phyloP scores from a whole-genome alignment of 1,140 invertebrate species.

The Aporrectodea caliginosa region DNA sequence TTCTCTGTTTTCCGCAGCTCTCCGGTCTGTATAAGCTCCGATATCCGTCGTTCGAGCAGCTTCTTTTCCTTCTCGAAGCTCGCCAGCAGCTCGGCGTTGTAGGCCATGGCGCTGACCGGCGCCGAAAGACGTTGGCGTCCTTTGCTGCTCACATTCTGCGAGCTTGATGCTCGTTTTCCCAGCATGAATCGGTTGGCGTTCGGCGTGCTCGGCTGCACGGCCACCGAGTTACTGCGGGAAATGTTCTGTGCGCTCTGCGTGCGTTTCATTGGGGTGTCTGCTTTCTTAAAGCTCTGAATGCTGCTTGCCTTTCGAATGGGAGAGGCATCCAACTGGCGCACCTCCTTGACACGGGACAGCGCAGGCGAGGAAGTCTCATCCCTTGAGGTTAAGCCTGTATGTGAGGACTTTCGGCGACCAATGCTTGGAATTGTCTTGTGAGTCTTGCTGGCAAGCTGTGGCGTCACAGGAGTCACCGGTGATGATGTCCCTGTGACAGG shows the following conservation, averaged over 20 bases:
- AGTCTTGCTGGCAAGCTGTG: not conserved
- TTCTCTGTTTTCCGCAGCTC: constrained; percentile 54
- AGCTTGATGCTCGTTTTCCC: constrained; percentile 50
- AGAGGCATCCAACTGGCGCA: not conserved
- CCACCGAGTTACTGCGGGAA: constrained; percentile 33
- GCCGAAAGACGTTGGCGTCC: constrained; percentile 47
- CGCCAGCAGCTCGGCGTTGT: constrained; percentile 55
- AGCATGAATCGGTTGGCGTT: not conserved
- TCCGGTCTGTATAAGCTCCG: constrained; percentile 50
- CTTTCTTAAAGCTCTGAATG: constrained; percentile 8
- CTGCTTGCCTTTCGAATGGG: not conserved
- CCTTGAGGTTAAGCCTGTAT: too few species aligned
- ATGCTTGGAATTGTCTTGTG: not conserved
- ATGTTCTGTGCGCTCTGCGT: constrained; percentile 33
- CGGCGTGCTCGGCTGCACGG: not conserved
- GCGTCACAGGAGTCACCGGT: not conserved
- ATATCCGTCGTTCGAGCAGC: constrained; percentile 49
- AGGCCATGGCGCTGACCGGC: constrained; percentile 54
- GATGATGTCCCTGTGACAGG: not conserved
- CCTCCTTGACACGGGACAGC: too few species aligned
- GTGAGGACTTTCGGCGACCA: not conserved
- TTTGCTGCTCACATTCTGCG: constrained; percentile 46
- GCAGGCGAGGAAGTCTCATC: too few species aligned
- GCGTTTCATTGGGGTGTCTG: constrained; percentile 22
- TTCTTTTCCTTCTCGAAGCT: constrained; percentile 56